Evolutionary conservation across 2,113 vertebrate species (phyloP).

Genomic region (Anarhynchus alexandrinus): DNA sequence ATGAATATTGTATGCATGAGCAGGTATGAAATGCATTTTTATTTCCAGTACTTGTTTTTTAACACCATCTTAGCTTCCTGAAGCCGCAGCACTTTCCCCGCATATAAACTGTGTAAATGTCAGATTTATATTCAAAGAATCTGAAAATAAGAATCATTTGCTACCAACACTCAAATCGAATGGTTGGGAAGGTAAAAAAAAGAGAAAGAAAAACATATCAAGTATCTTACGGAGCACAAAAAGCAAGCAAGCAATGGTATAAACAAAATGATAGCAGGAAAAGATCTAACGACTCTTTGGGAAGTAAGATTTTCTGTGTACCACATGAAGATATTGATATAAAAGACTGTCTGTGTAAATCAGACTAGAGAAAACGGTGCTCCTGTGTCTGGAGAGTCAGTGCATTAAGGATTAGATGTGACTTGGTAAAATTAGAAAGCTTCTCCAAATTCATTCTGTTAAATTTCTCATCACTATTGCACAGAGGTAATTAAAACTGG

Average conservation of each 20-base stretch:
- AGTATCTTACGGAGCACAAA: background rate
- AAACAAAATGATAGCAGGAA: background rate
- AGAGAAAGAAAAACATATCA: background rate
- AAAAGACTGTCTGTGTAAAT: background rate
- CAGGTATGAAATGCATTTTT: background rate
- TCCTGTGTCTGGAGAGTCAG: background rate
- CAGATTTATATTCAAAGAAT: background rate
- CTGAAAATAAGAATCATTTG: background rate
- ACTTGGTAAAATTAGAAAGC: background rate
- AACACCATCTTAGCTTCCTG: background rate
- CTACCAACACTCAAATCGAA: background rate
- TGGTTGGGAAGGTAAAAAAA: background rate
- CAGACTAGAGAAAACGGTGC: background rate
- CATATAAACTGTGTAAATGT: background rate
- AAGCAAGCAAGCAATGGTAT: background rate
- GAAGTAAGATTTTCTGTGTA: background rate
- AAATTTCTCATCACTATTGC: background rate
- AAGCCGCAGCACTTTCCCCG: background rate
- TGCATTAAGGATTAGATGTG: background rate
- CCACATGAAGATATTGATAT: background rate
- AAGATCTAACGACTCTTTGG: background rate
- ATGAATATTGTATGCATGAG: background rate
- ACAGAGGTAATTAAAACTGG: conserved; percentile 23
- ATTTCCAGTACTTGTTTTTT: background rate
- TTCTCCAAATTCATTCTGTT: background rate